phyloP scores from a whole-genome alignment of 2,797 vertebrate species.

The Aselliscus stoliczkanus region DNA sequence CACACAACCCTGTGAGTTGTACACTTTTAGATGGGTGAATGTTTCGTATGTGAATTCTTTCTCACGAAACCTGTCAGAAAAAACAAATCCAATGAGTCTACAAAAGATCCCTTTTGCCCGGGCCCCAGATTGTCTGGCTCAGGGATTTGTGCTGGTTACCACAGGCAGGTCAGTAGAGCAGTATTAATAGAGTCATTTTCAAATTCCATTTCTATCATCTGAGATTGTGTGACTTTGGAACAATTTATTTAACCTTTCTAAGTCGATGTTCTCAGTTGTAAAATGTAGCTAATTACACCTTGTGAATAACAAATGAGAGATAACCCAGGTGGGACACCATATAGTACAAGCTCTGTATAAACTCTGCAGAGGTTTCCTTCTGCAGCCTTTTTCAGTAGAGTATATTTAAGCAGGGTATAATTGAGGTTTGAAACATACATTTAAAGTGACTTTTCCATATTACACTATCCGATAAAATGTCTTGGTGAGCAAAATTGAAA shows the following conservation, averaged over 20 bases:
- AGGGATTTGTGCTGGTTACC: neutral
- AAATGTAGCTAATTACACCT: neutral
- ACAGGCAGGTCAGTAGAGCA: neutral
- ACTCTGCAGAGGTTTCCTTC: neutral
- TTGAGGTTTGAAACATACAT: neutral
- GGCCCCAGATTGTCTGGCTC: neutral
- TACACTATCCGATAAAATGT: neutral
- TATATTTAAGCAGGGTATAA: neutral
- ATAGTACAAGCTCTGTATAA: neutral
- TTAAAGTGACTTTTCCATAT: neutral
- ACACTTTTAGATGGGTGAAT: neutral
- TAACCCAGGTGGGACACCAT: neutral
- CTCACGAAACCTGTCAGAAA: neutral
- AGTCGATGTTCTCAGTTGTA: conserved; percentile 11
- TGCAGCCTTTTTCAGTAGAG: neutral
- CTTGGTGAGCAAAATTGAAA: neutral
- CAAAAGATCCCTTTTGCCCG: neutral
- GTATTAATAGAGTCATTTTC: conserved; percentile 11
- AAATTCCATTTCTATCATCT: conserved; percentile 20
- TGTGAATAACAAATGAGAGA: neutral
- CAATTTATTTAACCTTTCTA: conserved; percentile 44
- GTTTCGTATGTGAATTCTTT: neutral
- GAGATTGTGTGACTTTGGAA: conserved; percentile 33
- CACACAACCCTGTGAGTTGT: neutral
- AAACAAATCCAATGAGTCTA: neutral